Percentiles rank a stretch among this genome's conserved stretches.
Conservation (phyloP, 2,888 invertebrate species). For the Drosophila bunnanda region DNA sequence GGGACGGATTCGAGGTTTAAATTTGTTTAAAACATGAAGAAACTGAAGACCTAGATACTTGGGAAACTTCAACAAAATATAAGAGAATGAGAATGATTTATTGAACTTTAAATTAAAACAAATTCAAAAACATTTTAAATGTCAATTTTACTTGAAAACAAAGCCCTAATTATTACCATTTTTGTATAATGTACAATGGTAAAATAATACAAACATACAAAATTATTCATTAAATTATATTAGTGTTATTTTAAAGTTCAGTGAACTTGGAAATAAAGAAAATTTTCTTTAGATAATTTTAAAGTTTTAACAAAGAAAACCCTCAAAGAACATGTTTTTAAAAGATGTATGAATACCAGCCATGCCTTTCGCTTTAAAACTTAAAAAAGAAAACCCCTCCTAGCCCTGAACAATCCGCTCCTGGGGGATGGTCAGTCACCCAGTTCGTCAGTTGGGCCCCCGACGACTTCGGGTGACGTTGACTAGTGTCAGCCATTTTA, state of each 20-base stretch:
- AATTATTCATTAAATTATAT: constrained; percentile 1
- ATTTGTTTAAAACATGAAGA: not conserved
- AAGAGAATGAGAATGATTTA: not conserved
- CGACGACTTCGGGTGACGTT: constrained; percentile 46
- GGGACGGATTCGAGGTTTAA: constrained; percentile 19
- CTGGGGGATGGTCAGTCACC: constrained; percentile 41
- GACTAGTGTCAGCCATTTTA: constrained; percentile 76
- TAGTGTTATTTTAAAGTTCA: not conserved
- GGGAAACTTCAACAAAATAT: not conserved
- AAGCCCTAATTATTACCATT: not conserved
- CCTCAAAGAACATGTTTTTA: not conserved
- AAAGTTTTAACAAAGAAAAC: not conserved
- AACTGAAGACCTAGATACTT: not conserved
- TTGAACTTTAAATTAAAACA: not conserved
- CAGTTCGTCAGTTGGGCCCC: constrained; percentile 42
- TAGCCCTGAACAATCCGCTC: constrained; percentile 17
- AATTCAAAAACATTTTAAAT: not conserved
- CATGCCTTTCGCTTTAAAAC: not conserved
- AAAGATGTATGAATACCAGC: accelerated
- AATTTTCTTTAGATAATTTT: not conserved
- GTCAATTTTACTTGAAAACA: not conserved
- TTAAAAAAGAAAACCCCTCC: too few species aligned
- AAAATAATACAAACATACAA: not conserved
- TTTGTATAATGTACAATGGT: not conserved
- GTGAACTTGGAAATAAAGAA: not conserved